Percentiles rank a stretch among this genome's conserved stretches.
phyloP scores from a whole-genome alignment of 2,797 vertebrate genomes.

The Myripristis jacobus region DNA sequence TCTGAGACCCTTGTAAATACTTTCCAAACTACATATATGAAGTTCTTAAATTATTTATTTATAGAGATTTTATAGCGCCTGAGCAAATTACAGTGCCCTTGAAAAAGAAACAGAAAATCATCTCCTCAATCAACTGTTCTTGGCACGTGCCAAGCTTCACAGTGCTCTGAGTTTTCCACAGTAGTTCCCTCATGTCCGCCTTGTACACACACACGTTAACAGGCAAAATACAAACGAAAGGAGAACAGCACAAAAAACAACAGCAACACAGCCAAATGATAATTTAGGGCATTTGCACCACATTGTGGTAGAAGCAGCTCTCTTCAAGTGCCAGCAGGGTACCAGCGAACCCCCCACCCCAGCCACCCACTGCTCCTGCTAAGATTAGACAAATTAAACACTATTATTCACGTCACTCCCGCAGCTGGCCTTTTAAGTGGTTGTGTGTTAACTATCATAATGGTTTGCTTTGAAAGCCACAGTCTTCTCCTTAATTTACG shows the following conservation, averaged over 20 bases:
- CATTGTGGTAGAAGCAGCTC: slow-evolving; percentile 72
- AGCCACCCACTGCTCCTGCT: slow-evolving; percentile 78
- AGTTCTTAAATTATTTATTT: slow-evolving; percentile 78
- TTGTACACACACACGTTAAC: slow-evolving; percentile 64
- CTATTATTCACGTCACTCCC: slow-evolving; percentile 84
- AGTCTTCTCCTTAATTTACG: slow-evolving; percentile 82
- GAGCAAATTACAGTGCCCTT: slow-evolving; percentile 76
- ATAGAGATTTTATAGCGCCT: slow-evolving; percentile 70
- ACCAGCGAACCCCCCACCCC: slow-evolving; percentile 55
- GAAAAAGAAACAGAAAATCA: slow-evolving; percentile 73
- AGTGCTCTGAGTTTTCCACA: slow-evolving; percentile 53
- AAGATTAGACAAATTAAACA: slow-evolving; percentile 87
- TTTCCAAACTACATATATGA: slow-evolving; percentile 78
- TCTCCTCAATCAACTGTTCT: slow-evolving; percentile 64
- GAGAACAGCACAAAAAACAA: slow-evolving; percentile 61
- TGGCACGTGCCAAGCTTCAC: slow-evolving; percentile 55
- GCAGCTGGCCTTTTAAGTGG: slow-evolving; percentile 86
- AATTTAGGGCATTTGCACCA: slow-evolving; percentile 75
- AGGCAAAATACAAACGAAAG: slow-evolving; percentile 76
- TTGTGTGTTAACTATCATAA: slow-evolving; percentile 83
- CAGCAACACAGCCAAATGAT: slow-evolving; percentile 70
- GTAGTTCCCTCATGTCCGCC: slow-evolving; percentile 33
- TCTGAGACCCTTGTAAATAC: slow-evolving; percentile 72
- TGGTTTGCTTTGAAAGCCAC: slow-evolving; percentile 84
- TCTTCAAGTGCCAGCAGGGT: slow-evolving; percentile 75